Evolutionary conservation across 2,797 vertebrate genomes (phyloP), one percentile per base, ranked within the genome.

Genomic region (Botia almorhae): DNA sequence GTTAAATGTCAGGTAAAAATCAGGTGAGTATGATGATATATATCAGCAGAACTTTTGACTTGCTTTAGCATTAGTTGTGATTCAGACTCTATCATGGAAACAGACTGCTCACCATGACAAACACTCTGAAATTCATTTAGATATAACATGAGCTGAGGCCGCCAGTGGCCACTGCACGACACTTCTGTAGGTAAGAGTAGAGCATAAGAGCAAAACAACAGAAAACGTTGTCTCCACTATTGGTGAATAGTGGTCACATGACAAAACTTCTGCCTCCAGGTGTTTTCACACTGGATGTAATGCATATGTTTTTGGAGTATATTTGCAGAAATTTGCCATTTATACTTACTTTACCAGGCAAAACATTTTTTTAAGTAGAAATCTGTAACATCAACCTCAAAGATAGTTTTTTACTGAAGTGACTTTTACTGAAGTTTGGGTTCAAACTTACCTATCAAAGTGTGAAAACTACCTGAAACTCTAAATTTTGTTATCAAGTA

Each of bases 181-280:
- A 26, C 86, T 87, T 86, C 82, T 86, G 87, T 92, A 89, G 89
- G 91, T 92, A 93, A 92, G 87, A 86, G 85, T 88, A 89, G 81
- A 84, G 17, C 72, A 84, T 39, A 89, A 90, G 90, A 88, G 82
- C 85, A 89, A 90, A 82, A 73, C 51, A 72, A 80, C 23, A 26
- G 23, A 83, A 76, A 75, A 90, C 89, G 85, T 75, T 89, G 89
- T 16, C 84, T 61, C 82, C 88, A 43, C 85, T 51, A 68, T 77
- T 81, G 70, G 51, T 78, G 51, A 80, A 78, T 78, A 51, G 21
- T 48, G 33, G 68, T 50, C 68, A 33, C 63, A 68, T 26, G 14
- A 36, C 12, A 4, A 13, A 46, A 46, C 43, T 46, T 46, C 10
- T 10, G n/a, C 29, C 53, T 53, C 7, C 10, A 7, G 67, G 56